Conservation (phyloP, 2,888 invertebrate genomes). For the Allygus modestus region DNA sequence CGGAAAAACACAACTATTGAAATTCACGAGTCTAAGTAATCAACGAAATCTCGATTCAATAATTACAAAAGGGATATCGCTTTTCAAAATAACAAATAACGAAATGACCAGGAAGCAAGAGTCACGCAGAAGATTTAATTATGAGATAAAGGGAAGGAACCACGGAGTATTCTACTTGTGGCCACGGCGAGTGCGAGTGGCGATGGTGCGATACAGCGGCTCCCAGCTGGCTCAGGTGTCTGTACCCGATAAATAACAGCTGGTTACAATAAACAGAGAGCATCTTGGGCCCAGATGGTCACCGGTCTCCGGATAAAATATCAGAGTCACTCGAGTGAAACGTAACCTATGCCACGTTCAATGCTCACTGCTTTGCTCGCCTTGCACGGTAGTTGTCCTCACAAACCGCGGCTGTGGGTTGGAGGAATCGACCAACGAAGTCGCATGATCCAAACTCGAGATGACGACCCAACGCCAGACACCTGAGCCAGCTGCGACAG, state of each 20-base stretch:
- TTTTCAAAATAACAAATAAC: conserved; percentile 10
- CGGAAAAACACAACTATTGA: background rate
- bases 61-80: conserved; percentile 32
- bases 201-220: conserved; percentile 24
- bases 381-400: too few species aligned
- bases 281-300: conserved; percentile 45
- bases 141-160: conserved; percentile 16
- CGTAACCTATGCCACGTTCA: background rate
- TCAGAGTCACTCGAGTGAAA: conserved; percentile 29
- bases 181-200: background rate
- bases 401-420: too few species aligned
- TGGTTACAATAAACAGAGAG: conserved; percentile 45
- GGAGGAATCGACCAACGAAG: too few species aligned
- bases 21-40: background rate
- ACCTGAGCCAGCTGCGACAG: too few species aligned
- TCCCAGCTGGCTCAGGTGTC: conserved; percentile 35
- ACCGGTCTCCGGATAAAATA: conserved; percentile 18
- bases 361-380: too few species aligned
- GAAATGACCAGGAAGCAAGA: conserved; percentile 32
- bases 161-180: background rate
- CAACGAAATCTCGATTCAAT: conserved; percentile 5
- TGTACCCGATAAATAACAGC: conserved; percentile 38
- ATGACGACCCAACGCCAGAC: too few species aligned
- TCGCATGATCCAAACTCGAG: too few species aligned
- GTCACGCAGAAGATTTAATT: conserved; percentile 47